Evolutionary conservation across 2,113 vertebrate genomes (phyloP), one percentile per base, ranked within the genome.

Genomic region (Platichthys stellatus): DNA sequence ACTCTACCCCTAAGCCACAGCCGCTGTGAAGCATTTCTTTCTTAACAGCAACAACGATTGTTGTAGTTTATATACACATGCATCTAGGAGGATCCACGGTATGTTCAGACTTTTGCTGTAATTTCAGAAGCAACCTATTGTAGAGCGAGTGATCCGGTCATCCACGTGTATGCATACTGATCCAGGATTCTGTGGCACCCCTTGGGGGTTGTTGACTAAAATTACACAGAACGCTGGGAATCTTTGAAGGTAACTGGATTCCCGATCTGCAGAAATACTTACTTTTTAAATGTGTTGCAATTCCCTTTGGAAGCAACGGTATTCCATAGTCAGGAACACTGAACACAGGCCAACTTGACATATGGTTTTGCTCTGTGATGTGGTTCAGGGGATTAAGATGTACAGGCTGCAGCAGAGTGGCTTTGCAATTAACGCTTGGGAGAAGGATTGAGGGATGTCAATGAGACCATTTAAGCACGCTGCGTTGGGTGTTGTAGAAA

Each of bases 301-400:
- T 71, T 81, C 45, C 67, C 40, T 79, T 70, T 68, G 53, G 54
- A 77, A 54, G 28, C 54, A 62, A 53, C 20, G 40, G n/a, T 64
- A 74, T 72, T 86, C 63, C 68, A 63, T 67, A 81, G 75, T 65
- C 71, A 84, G 9, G 53, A 62, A 3, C 35, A 24, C 45, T 69
- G 57, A 49, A 51, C 49, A 72, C 78, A 76, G 28, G 9, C 64
- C 24, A 67, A 73, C 24, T 59, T 80, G 66, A 76, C 64, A 73
- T 74, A 63, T 69, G 69, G 49, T 54, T 80, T 57, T 58, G 66
- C 40, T 79, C 57, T 31, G 6, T 31, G 31, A 31, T 31, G 31
- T 31, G 31, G 31, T 7, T 61, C 49, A 63, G 53, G 45, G 62
- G 53, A 58, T 61, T 70, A 8, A 23, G n/a, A 23, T 23, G 21